A percentile compares a stretch with the other conserved stretches of the same genome.
Evolutionary conservation across 2,888 invertebrate genomes (phyloP).

Genomic region (Erebia palarica): DNA sequence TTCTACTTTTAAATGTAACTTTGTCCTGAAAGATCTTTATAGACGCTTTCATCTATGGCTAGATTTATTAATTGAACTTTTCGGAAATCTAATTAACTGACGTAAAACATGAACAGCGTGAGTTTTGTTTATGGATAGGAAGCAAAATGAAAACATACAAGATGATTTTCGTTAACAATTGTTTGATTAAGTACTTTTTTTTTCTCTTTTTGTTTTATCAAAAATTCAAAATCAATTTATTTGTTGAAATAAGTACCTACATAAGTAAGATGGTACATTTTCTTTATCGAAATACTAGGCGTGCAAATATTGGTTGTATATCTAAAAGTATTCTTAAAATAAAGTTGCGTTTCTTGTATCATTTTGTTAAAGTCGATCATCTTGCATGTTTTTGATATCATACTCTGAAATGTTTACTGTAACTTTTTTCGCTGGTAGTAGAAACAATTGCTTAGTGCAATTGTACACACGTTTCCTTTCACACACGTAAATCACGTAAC

Average conservation of each 20-base stretch:
- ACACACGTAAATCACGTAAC: slow-evolving; percentile 35
- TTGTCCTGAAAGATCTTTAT: background rate
- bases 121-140: slow-evolving; percentile 29
- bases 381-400: slow-evolving; percentile 31
- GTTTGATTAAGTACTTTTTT: background rate
- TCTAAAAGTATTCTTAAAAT: too few species aligned
- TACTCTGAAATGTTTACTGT: slow-evolving; percentile 24
- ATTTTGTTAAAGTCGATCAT: slow-evolving; percentile 1
- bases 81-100: slow-evolving; percentile 6
- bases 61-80: slow-evolving; percentile 20
- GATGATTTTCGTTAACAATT: slow-evolving; percentile 17
- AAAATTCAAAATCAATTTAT: too few species aligned
- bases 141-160: slow-evolving; percentile 25
- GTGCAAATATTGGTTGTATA: too few species aligned
- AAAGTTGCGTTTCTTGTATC: background rate
- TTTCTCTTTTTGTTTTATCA: background rate
- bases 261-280: too few species aligned
- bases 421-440: slow-evolving; percentile 38
- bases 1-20: background rate
- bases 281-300: too few species aligned
- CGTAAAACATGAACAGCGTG: slow-evolving; percentile 21
- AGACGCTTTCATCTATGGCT: slow-evolving; percentile 15
- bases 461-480: slow-evolving; percentile 38
- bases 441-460: slow-evolving; percentile 33
- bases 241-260: too few species aligned